Conservation (phyloP, 2,113 vertebrate genomes). For the Pomatostomus ruficeps region DNA sequence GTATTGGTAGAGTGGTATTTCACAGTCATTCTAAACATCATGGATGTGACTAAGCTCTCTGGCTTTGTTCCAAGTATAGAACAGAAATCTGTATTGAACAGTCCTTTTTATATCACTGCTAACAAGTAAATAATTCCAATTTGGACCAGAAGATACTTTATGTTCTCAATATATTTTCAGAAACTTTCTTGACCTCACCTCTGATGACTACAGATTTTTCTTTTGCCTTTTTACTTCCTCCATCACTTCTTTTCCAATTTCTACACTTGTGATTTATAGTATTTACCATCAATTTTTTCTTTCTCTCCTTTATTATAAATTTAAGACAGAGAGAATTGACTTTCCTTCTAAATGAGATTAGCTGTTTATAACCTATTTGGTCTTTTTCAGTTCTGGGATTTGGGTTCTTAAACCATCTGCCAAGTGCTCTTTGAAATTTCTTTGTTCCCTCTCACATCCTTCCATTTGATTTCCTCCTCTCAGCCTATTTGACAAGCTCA, state of each 20-base stretch:
- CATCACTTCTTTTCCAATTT: not conserved
- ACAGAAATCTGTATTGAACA: not conserved
- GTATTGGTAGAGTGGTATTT: not conserved
- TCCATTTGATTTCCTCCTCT: not conserved
- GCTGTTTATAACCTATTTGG: not conserved
- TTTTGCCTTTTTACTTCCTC: not conserved
- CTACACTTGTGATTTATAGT: not conserved
- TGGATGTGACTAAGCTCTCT: not conserved
- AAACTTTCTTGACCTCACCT: not conserved
- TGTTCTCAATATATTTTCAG: not conserved
- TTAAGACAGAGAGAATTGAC: not conserved
- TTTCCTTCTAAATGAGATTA: slow-evolving; percentile 1
- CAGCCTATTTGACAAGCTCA: not conserved
- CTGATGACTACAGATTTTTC: not conserved
- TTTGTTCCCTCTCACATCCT: not conserved
- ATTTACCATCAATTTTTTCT: not conserved
- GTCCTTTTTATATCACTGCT: not conserved
- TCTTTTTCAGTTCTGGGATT: not conserved
- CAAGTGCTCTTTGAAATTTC: not conserved
- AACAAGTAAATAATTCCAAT: not conserved
- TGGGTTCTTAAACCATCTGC: not conserved
- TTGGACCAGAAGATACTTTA: not conserved
- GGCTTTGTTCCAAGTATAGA: not conserved
- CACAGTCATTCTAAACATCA: not conserved
- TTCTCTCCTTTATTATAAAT: not conserved